These are phyloP conservation scores for Lochmaea crataegi DNA, from an alignment of 2,888 invertebrate species.

Conservation along the genomic window DNA sequence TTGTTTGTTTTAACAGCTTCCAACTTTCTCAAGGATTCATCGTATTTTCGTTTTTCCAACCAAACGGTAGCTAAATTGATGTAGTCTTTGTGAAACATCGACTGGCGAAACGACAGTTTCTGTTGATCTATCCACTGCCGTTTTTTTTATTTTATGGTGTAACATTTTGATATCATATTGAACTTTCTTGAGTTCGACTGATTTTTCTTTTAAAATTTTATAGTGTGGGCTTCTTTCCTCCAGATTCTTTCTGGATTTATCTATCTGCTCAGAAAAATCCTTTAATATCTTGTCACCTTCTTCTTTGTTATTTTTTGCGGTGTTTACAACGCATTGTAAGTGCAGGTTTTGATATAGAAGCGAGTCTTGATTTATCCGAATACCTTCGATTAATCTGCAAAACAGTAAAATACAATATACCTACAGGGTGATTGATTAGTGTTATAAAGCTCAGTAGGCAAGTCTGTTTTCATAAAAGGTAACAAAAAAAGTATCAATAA, in stretches of 20 bases:
- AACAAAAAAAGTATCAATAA: too few species aligned
- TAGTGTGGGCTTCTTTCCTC: slow-evolving; percentile 34
- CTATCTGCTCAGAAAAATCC: slow-evolving; percentile 22
- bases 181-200: slow-evolving; percentile 26
- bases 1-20: slow-evolving; percentile 19
- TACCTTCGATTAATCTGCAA: slow-evolving; percentile 28
- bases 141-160: slow-evolving; percentile 26
- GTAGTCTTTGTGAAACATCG: slow-evolving; percentile 34
- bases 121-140: slow-evolving; percentile 18
- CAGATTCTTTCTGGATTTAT: slow-evolving; percentile 32
- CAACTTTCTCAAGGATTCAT: slow-evolving; percentile 12
- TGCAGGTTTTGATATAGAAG: slow-evolving; percentile 28
- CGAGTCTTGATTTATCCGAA: slow-evolving; percentile 29
- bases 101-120: slow-evolving; percentile 20
- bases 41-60: slow-evolving; percentile 30
- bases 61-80: slow-evolving; percentile 33
- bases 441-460: too few species aligned
- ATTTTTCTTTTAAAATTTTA: slow-evolving; percentile 35
- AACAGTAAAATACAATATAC: slow-evolving; percentile 4
- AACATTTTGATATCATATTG: slow-evolving; percentile 32
- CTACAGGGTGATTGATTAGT: too few species aligned
- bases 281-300: slow-evolving; percentile 26
- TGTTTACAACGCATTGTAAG: slow-evolving; percentile 27
- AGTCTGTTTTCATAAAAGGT: too few species aligned
- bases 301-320: slow-evolving; percentile 27